Conservation (phyloP, 1,140 invertebrate genomes). For the Nasonia giraulti region DNA sequence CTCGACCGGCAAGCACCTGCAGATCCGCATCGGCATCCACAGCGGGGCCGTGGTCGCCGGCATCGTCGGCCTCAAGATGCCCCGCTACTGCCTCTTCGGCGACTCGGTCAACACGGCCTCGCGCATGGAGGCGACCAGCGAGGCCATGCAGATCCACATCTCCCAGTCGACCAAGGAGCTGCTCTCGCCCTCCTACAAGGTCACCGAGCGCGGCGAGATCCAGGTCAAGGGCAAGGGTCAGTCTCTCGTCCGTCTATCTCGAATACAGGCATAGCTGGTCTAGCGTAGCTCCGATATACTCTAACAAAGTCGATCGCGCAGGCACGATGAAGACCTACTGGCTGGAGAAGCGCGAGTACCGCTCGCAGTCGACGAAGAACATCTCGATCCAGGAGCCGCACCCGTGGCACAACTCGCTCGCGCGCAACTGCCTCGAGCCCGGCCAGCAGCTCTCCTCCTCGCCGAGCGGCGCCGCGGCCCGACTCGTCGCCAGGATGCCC, state of each 20-base stretch:
- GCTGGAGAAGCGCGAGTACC: conserved; percentile 82
- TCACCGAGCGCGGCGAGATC: conserved; percentile 87
- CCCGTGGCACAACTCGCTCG: conserved; percentile 65
- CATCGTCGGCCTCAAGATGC: conserved; percentile 97
- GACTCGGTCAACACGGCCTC: conserved; percentile 95
- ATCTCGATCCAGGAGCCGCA: conserved; percentile 67
- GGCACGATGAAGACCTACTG: conserved; percentile 96
- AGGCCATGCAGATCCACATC: conserved; percentile 95
- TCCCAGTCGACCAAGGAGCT: conserved; percentile 89
- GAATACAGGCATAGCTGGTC: too few relatives aligned
- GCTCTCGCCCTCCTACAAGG: conserved; percentile 84
- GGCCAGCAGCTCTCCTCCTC: neutral
- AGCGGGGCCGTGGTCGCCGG: conserved; percentile 94
- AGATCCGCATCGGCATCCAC: conserved; percentile 92
- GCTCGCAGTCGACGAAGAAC: conserved; percentile 73
- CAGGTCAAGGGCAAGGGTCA: conserved; percentile 89
- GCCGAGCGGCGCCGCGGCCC: neutral
- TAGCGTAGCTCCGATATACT: neutral
- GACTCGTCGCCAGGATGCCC: neutral
- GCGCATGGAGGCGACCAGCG: conserved; percentile 92
- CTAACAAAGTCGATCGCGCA: conserved; percentile 57
- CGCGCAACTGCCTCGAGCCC: too few relatives aligned
- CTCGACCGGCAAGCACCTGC: conserved; percentile 90
- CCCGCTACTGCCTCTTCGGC: conserved; percentile 94
- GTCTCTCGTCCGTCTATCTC: too few relatives aligned